phyloP scores from a whole-genome alignment of 2,113 vertebrate genomes.

The Chloropsis cyanopogon region DNA sequence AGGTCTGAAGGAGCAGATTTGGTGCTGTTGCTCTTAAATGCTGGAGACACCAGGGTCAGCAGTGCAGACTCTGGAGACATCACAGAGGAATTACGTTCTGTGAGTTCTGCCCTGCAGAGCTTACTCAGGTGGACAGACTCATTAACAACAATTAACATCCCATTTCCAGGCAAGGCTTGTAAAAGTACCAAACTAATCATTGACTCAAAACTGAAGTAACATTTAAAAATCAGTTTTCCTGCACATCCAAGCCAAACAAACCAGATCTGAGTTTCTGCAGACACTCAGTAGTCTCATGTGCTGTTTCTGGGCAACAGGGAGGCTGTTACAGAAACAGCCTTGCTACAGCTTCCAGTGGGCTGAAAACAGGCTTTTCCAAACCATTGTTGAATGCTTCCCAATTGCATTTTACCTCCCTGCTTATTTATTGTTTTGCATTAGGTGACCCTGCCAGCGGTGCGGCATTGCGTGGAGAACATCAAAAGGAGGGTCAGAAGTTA shows the following conservation, averaged over 20 bases:
- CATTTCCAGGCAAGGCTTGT: conserved; percentile 33
- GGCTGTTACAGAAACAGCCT: not conserved
- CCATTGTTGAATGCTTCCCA: not conserved
- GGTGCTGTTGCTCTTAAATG: not conserved
- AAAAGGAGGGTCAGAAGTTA: conserved; percentile 3
- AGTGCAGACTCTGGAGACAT: not conserved
- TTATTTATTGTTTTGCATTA: not conserved
- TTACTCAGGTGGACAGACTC: conserved; percentile 20
- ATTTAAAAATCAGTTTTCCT: conserved; percentile 28
- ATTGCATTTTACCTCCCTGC: not conserved
- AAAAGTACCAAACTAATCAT: not conserved
- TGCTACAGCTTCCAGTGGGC: not conserved
- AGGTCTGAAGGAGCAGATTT: not conserved
- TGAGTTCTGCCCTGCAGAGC: not conserved
- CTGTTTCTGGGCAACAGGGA: conserved; percentile 36
- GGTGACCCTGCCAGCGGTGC: not conserved
- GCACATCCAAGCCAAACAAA: conserved; percentile 17
- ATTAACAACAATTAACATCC: conserved; percentile 55
- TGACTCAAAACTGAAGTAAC: conserved; percentile 14
- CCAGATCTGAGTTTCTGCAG: conserved; percentile 1
- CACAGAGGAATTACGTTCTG: not conserved
- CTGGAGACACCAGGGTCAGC: not conserved
- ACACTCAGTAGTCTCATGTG: not conserved
- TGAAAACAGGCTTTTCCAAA: not conserved
- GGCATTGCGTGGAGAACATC: not conserved